Evolutionary conservation across 2,797 vertebrate genomes (phyloP), one percentile per base, ranked within the genome.

Genomic region (Salmo trutta): DNA sequence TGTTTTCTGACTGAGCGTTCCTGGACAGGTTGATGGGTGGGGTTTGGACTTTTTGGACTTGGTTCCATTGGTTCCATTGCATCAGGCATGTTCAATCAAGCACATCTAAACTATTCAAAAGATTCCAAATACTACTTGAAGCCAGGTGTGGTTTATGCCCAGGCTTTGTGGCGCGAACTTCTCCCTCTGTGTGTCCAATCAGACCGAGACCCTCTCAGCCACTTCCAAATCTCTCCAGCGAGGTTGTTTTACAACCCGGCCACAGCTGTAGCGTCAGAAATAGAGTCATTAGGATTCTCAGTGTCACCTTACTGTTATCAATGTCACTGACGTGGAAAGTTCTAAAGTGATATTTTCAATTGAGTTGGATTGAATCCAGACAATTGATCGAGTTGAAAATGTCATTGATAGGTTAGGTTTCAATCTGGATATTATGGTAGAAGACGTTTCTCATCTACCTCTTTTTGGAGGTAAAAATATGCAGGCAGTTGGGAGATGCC

Each of bases 181-280:
- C 76, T 78, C 81, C 72, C 78, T 81, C 41, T 80, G 62, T 69
- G 79, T 75, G 75, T 29, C 66, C 56, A 71, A 10, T 71, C 36
- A 80, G 66, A 33, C 69, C 33, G 16, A 77, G 74, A 54, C 27
- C 66, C 81, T 73, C 75, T 19, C 75, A 79, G 74, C 77, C 77
- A 86, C 75, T 85, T 90, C 83, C 85, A 88, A 85, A 88, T 90
- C 80, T 83, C 84, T 84, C 84, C 87, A 87, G 86, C 89, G 81
- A 78, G 77, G 59, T 62, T 21, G 59, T 24, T 21, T 62, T 24
- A 62, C 59, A 24, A 21, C 59, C n/a, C n/a, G 59, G n/a, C n/a
- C 84, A 91, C 90, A 91, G 85, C 87, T 93, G 91, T 83, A 74
- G 87, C 51, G 75, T 62, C 91, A 73, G 75, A 92, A 93, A 93